These are phyloP conservation scores for Pollenia labialis DNA, from an alignment of 2,888 invertebrate species.

Conservation along the genomic window DNA sequence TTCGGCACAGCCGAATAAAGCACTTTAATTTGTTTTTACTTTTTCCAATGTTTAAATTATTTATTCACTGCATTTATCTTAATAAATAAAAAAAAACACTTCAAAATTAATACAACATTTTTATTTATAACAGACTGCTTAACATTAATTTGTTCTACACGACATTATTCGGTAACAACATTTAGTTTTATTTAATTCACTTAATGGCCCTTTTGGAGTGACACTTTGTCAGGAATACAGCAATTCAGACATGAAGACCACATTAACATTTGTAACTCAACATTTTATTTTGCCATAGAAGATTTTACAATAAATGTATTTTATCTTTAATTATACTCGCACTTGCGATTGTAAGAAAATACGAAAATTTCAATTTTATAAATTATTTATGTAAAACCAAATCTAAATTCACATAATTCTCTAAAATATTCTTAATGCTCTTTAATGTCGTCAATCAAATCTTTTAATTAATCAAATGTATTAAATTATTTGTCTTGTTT, in stretches of 20 bases:
- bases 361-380: background rate
- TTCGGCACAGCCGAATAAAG: too few species aligned
- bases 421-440: background rate
- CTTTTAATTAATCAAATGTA: constrained; percentile 62
- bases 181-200: constrained; percentile 18
- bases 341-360: background rate
- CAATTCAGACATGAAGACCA: background rate
- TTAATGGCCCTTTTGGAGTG: constrained; percentile 27
- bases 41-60: too few species aligned
- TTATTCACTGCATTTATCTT: too few species aligned
- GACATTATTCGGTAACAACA: constrained; percentile 5
- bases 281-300: background rate
- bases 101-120: background rate
- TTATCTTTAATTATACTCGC: background rate
- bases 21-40: too few species aligned
- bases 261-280: background rate
- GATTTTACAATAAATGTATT: constrained; percentile 11
- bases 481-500: constrained; percentile 67
- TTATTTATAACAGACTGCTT: background rate
- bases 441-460: constrained; percentile 45
- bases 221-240: background rate
- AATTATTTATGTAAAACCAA: constrained; percentile 14
- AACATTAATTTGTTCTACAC: constrained; percentile 15
- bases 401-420: constrained; percentile 16
- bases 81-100: background rate